These are phyloP conservation scores for Anarhynchus alexandrinus DNA, from an alignment of 2,113 vertebrate species.

Conservation along the genomic window DNA sequence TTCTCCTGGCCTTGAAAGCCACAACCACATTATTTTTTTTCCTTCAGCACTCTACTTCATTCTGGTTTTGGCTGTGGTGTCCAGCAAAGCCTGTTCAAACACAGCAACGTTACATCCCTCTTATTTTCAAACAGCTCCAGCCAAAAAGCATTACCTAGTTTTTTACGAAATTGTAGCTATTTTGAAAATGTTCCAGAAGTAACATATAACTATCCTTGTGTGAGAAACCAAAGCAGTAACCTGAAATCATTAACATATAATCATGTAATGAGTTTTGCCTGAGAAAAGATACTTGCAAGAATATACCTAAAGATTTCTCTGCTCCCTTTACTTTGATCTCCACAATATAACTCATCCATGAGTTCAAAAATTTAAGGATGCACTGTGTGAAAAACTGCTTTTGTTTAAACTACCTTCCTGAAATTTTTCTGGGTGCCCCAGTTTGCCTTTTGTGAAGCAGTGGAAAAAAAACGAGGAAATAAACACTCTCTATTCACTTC, in stretches of 20 bases:
- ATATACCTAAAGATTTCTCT: neutral
- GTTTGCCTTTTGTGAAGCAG: constrained; percentile 49
- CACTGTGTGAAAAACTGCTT: neutral
- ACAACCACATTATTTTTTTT: neutral
- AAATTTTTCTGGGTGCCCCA: constrained; percentile 45
- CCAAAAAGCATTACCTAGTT: neutral
- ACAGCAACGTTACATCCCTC: neutral
- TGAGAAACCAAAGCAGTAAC: neutral
- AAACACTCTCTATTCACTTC: constrained; percentile 47
- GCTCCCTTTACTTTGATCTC: neutral
- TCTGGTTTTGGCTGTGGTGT: neutral
- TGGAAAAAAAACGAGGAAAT: constrained; percentile 13
- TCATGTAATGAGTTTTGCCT: neutral
- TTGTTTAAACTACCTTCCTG: neutral
- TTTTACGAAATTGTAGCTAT: neutral
- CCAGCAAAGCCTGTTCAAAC: neutral
- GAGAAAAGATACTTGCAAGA: neutral
- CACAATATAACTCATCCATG: neutral
- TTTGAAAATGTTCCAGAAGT: neutral
- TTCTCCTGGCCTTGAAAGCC: neutral
- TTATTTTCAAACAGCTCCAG: neutral
- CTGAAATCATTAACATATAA: neutral
- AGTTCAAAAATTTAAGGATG: neutral
- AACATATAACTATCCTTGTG: neutral
- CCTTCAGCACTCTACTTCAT: neutral